Percentiles rank a stretch among this genome's conserved stretches.
Conservation (phyloP, 2,888 invertebrate species). For the Pharmacophagus antenor region DNA sequence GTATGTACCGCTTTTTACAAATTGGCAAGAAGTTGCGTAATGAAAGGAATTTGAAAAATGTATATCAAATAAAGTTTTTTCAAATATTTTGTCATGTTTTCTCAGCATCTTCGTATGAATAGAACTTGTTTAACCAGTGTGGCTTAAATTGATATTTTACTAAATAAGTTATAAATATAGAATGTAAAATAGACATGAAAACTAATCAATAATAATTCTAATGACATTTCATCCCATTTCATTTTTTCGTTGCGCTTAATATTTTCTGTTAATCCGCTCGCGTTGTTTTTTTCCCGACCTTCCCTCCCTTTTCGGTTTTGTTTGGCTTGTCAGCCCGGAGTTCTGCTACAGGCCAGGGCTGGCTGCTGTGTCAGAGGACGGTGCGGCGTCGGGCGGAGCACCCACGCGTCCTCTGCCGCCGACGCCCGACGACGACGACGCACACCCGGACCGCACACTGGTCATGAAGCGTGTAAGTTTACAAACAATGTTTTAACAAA, state of each 20-base stretch:
- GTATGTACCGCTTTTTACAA: no score
- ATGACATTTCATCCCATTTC: slow-evolving; percentile 17
- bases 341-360: slow-evolving; percentile 90
- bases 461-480: slow-evolving; percentile 94
- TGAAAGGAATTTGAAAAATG: no score
- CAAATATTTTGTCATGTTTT: no score
- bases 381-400: slow-evolving; percentile 73
- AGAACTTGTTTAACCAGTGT: no score
- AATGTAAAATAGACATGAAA: background rate
- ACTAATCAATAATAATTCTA: background rate
- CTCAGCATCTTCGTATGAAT: no score
- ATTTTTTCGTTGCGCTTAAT: slow-evolving; percentile 32
- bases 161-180: no score
- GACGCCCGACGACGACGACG: slow-evolving; percentile 95
- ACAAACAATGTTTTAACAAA: background rate
- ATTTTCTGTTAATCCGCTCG: slow-evolving; percentile 30
- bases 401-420: slow-evolving; percentile 96
- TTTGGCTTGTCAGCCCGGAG: slow-evolving; percentile 85
- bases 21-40: no score
- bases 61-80: no score
- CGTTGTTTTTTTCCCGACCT: slow-evolving; percentile 35
- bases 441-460: slow-evolving; percentile 90
- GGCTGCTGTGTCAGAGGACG: slow-evolving; percentile 80
- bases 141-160: no score
- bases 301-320: slow-evolving; percentile 46